Evolutionary conservation across 2,113 vertebrate species (phyloP).

Genomic region (Ammospiza nelsoni): DNA sequence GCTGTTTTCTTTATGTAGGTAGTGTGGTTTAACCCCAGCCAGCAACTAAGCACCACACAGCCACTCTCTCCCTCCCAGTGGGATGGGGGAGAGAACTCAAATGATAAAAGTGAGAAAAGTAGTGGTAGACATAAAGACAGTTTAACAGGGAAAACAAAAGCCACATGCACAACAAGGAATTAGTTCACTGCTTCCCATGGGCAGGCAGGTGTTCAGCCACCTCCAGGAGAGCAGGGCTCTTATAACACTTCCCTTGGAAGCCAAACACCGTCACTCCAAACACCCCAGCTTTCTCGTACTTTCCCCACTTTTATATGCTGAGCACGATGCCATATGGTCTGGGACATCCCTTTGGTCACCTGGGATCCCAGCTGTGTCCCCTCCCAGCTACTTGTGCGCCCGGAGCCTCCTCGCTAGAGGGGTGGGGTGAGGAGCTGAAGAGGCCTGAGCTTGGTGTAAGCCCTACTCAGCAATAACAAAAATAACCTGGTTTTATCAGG

Average conservation of each 20-base stretch:
- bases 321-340: neutral
- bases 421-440: neutral
- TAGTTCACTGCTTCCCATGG: no score
- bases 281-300: neutral
- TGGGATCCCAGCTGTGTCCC: no score
- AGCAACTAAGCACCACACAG: neutral
- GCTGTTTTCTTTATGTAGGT: neutral
- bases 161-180: no score
- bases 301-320: neutral
- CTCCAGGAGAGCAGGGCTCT: no score
- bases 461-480: neutral
- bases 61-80: accelerated
- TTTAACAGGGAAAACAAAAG: no score
- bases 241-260: no score
- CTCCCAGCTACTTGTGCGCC: neutral
- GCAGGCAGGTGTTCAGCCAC: no score
- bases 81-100: neutral
- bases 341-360: neutral
- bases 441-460: neutral
- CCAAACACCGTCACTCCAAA: neutral
- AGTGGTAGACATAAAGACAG: neutral
- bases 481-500: no score
- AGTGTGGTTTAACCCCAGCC: neutral
- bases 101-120: neutral
- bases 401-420: neutral